Base-by-base conservation (phyloP, 2,888 invertebrate genomes). In the Ecdyonurus torrentis region DNA sequence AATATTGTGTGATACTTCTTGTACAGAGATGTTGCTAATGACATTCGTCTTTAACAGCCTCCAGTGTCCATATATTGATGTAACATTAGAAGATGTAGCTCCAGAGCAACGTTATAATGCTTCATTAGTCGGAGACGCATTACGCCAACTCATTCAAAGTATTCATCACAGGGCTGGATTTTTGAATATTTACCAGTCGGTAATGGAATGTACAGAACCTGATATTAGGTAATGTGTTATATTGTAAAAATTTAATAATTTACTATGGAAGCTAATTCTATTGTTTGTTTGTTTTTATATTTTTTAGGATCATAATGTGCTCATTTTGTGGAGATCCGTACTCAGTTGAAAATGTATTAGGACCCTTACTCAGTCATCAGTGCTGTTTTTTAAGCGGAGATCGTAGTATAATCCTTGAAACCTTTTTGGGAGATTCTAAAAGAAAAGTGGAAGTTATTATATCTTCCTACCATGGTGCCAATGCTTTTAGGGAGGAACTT, bases 301-400 rank as follows among this genome's bases (percentile, higher is more conserved):
- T 25, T 71, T 72, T 64, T 69, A 86, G 93, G 70, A 90, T 94
- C 74, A 89, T 90, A 74, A 89, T 97, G 82, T 95, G 94, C 75
- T 88, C 95, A 85, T 93, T 95, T 76, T 97, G 97, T 76, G 95
- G 94, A 62, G 96, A 97, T 75, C 91, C 92, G 1, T 95, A 87
- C 73, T 88, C 90, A 0, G 86, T 92, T 58, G 94, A 94, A 74
- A 87, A 90, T 65, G 90, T 95, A 63, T 78, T 97, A 63, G 87
- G 87, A 19, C 95, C 96, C 0, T 77, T 97, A 65, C 78, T 96
- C 64, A 84, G 86, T 70, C 92, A 94, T 72, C 89, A 90, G 68
- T 88, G 90, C 66, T 91, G 91, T 74, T 88, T 89, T 74, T 79
- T 91, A 64, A 87, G 89, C 59, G 89, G 89, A 1, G 90, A 92